A percentile compares a stretch with the other conserved stretches of the same genome.
Evolutionary conservation across 2,797 vertebrate species (phyloP).

Genomic region (Caiman crocodilus): DNA sequence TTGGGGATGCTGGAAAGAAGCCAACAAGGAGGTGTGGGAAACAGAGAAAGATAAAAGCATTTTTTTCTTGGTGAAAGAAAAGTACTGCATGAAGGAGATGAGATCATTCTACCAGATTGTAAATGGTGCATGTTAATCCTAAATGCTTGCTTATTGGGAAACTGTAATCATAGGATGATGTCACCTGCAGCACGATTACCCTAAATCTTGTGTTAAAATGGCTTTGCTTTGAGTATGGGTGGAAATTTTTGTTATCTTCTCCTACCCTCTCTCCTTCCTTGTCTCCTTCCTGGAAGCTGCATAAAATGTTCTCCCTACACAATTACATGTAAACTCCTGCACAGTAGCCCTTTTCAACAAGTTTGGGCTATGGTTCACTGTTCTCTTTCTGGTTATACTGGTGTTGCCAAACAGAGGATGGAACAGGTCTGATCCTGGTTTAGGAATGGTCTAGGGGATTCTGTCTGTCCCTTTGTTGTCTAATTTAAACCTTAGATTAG

Average conservation of each 20-base stretch:
- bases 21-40: neutral
- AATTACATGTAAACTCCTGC: neutral
- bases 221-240: neutral
- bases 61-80: neutral
- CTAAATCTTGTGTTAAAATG: neutral
- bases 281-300: fast-evolving
- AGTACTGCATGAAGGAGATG: neutral
- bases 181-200: neutral
- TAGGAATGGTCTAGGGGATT: neutral
- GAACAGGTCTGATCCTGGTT: neutral
- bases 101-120: neutral
- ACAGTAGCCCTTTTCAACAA: neutral
- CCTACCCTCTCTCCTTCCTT: neutral
- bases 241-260: neutral
- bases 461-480: neutral
- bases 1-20: neutral
- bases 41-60: neutral
- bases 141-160: slow-evolving; percentile 3
- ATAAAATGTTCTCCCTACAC: neutral
- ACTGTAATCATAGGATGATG: neutral
- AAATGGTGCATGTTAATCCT: neutral
- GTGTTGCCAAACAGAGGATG: neutral
- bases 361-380: neutral
- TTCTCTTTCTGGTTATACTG: neutral
- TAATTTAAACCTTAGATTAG: neutral